Percentiles rank a stretch among this genome's conserved stretches.
Evolutionary conservation across 2,888 invertebrate species (phyloP).

Genomic region (Leucophenga maculata): DNA sequence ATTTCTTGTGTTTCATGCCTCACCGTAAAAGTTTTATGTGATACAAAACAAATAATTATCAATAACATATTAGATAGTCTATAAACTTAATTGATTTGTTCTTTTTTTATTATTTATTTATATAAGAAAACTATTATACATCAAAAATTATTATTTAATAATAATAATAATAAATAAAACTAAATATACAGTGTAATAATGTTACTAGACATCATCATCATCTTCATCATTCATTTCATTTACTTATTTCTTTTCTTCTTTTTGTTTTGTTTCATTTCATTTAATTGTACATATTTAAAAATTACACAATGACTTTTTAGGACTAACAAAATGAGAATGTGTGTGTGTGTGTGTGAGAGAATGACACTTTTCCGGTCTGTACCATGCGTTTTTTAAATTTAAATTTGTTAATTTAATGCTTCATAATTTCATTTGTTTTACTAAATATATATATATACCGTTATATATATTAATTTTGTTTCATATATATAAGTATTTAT

Average conservation of each 20-base stretch:
- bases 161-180: slow-evolving; percentile 66
- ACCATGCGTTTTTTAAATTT: slow-evolving; percentile 34
- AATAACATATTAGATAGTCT: no score
- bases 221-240: slow-evolving; percentile 33
- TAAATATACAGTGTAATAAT: slow-evolving; percentile 61
- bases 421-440: slow-evolving; percentile 27
- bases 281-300: slow-evolving; percentile 49
- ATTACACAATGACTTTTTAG: slow-evolving; percentile 61
- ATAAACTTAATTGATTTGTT: slow-evolving; percentile 62
- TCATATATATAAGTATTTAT: slow-evolving; percentile 50
- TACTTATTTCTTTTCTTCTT: no score
- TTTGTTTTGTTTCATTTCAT: slow-evolving; percentile 26
- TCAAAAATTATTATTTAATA: slow-evolving; percentile 58
- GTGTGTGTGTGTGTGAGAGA: slow-evolving; percentile 58
- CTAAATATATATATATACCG: slow-evolving; percentile 27
- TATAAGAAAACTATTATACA: slow-evolving; percentile 71
- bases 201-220: slow-evolving; percentile 60
- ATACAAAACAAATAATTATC: no score
- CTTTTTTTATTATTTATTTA: slow-evolving; percentile 56
- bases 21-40: no score
- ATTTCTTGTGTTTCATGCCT: no score
- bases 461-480: slow-evolving; percentile 17
- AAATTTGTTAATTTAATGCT: slow-evolving; percentile 33
- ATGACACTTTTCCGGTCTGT: slow-evolving; percentile 36
- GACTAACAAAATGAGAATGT: slow-evolving; percentile 67